A percentile compares a stretch with the other conserved stretches of the same genome.
phyloP scores from a whole-genome alignment of 2,113 vertebrate species.

The Amblyopsis rosae region DNA sequence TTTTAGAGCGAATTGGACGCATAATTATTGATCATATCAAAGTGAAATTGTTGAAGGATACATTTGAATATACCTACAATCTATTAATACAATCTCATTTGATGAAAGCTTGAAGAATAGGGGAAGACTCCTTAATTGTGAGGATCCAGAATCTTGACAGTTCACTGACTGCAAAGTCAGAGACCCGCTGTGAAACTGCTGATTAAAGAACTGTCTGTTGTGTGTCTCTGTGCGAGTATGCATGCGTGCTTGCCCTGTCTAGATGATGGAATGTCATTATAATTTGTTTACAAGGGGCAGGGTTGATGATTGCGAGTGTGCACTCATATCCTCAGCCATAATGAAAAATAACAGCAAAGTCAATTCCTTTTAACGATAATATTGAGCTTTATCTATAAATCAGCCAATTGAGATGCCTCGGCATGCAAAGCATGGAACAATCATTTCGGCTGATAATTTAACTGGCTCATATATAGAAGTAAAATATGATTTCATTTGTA shows the following conservation, averaged over 20 bases:
- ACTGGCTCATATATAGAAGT: too few species aligned
- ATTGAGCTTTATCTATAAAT: conserved; percentile 44
- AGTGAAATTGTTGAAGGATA: too few species aligned
- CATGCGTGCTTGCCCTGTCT: neutral
- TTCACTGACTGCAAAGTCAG: conserved; percentile 1
- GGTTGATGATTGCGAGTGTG: conserved; percentile 23
- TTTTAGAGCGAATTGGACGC: too few species aligned
- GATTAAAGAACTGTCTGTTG: conserved; percentile 10
- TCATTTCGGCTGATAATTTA: too few species aligned
- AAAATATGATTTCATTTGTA: too few species aligned
- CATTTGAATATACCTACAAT: too few species aligned
- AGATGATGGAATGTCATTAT: conserved; percentile 30
- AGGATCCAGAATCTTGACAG: neutral
- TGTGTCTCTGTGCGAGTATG: conserved; percentile 1
- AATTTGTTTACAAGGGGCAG: conserved; percentile 39
- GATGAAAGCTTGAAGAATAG: too few species aligned
- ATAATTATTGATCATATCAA: too few species aligned
- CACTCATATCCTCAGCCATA: conserved; percentile 22
- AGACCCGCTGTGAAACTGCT: conserved; percentile 14
- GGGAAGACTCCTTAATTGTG: neutral
- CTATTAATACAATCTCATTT: too few species aligned
- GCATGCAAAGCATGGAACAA: too few species aligned
- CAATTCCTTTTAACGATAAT: conserved; percentile 13
- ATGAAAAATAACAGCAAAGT: conserved; percentile 38
- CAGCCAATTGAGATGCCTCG: neutral